Evolutionary conservation across 2,797 vertebrate species (phyloP), one percentile per base, ranked within the genome.

Genomic region (Parauchenoglanis punctatus): DNA sequence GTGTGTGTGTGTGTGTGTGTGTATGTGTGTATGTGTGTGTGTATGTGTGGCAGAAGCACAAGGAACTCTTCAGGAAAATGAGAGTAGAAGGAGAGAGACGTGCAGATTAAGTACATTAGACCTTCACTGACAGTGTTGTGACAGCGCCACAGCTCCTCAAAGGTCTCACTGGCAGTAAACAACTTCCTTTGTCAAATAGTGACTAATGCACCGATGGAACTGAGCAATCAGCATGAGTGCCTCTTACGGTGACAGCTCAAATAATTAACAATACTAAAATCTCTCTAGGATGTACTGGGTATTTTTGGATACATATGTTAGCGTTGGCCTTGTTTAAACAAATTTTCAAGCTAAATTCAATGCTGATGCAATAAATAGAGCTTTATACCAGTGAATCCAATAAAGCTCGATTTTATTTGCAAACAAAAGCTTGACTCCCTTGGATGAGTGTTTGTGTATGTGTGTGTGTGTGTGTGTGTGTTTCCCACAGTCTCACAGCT

Each of bases 131-230:
- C 70, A 86, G 84, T 86, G 70, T 86, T 85, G 70, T 86, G 87
- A 88, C 87, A 88, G 87, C 52, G 1, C 23, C 44, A 85, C 56
- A 86, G 72, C 59, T 83, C 87, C 72, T 77, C 73, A 59, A 75
- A 83, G 80, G 80, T 78, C 17, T 54, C 40, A 10, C n/a, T 78
- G 80, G 80, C 70, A 68, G 70, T 83, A 83, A 88, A 88, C 81
- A 88, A 77, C 84, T 83, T 86, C 68, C 61, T 86, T 58, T 88
- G 87, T 86, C 84, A 88, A 86, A 86, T 52, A 82, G 54, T 77
- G 49, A 76, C 84, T 86, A 78, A 68, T 86, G 84, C 58, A 11
- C 28, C 58, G 31, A 40, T 15, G 52, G 35, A 83, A 86, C 56
- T 10, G 20, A 68, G 31, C 52, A 86, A 40, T 85, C 31, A 59